Evolutionary conservation across 1,140 invertebrate species (phyloP).

Genomic region (Lineus longissimus): DNA sequence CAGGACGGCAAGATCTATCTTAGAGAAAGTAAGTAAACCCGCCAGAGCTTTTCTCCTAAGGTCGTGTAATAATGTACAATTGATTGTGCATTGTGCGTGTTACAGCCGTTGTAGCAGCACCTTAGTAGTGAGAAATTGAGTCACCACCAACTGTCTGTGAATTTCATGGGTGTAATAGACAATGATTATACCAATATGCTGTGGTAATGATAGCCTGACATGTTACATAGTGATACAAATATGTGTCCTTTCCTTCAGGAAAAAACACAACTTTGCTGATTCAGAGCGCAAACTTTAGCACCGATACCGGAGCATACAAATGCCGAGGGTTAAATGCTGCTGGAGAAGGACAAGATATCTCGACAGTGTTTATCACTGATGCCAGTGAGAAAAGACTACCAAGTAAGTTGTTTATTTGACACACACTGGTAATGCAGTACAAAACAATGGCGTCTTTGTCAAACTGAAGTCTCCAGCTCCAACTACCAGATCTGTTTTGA

Average conservation of each 20-base stretch:
- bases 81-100: no score
- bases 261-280: conserved; percentile 69
- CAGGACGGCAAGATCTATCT: conserved; percentile 24
- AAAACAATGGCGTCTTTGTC: no score
- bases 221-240: no score
- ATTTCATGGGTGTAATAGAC: no score
- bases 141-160: no score
- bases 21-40: conserved; percentile 23
- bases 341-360: conserved; percentile 68
- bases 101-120: no score
- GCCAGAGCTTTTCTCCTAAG: not conserved
- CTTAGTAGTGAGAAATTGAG: no score
- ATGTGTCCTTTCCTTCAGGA: conserved; percentile 33
- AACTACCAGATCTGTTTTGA: no score
- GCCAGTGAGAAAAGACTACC: conserved; percentile 43
- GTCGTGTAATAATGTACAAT: no score
- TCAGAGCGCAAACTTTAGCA: conserved; percentile 65
- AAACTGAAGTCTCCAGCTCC: no score
- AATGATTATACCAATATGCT: no score
- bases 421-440: conserved; percentile 67
- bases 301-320: conserved; percentile 75
- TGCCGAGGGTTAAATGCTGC: conserved; percentile 70
- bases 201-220: no score
- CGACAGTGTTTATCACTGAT: conserved; percentile 42
- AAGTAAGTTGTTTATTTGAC: not conserved